Evolutionary conservation across 2,888 invertebrate species (phyloP), one percentile per base, ranked within the genome.

Genomic region (Harpalus rufipes): DNA sequence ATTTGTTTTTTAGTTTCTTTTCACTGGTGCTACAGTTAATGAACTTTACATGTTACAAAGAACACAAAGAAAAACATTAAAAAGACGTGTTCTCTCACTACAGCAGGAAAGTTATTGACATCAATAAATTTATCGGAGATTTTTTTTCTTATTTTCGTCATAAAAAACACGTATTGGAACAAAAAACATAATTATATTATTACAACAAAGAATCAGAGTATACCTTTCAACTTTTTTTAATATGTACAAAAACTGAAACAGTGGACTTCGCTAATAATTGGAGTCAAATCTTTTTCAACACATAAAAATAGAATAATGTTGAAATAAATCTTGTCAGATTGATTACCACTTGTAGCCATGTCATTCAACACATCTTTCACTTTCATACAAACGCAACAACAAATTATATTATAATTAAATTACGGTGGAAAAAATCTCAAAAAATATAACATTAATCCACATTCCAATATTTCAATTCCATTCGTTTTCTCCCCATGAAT

Each of bases 11-110:
- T 61, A 18, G 14, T 16, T 61, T 61, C 14, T 61, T 61, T 61
- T 61, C 16, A 61, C 8, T 16, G 18, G 16, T 61, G 14, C 7
- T 16, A 18, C 59, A 61, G 59, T 61, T 61, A 61, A 61, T 61
- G 59, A 61, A 61, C 16, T 61, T 61, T 61, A 14, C 59, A 61
- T 61, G 59, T 61, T 61, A 61, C 59, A 61, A 16, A 61, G 16
- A 61, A 61, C 16, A 18, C 8, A 16, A 61, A 61, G 18, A 61
- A 61, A 16, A 16, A 61, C 18, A 10, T 51, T 51, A 51, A 51
- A 51, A 12, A 51, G 44, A 51, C 44, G 44, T 51, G 44, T 51
- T 51, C 44, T 12, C 44, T 32, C 32, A 32, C 1, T 32, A 5
- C 32, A 3, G 32, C 32, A 6, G 12, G 44, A 12, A 4, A 51